Evolutionary conservation across 2,113 vertebrate species (phyloP).

Genomic region (Trematomus loennbergii): DNA sequence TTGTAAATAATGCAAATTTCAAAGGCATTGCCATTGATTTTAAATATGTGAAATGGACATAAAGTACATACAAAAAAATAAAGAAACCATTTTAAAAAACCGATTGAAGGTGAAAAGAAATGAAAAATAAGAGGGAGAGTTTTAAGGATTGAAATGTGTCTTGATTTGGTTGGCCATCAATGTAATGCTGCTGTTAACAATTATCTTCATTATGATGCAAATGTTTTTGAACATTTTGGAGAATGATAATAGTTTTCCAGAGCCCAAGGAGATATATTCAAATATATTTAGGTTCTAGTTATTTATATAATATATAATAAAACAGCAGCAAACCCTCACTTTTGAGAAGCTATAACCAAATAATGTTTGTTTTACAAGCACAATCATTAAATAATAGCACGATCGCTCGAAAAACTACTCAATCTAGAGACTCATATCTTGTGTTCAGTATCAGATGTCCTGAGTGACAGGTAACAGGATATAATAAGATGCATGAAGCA

Average conservation of each 20-base stretch:
- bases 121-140: too few species aligned
- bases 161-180: background rate
- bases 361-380: background rate
- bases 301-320: background rate
- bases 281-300: background rate
- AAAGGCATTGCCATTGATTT: too few species aligned
- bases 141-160: background rate
- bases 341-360: background rate
- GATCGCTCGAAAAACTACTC: background rate
- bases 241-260: background rate
- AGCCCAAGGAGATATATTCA: background rate
- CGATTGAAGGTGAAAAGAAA: too few species aligned
- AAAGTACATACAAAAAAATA: too few species aligned
- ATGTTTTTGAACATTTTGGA: too few species aligned
- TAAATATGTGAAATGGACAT: too few species aligned
- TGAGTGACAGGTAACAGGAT: conserved; percentile 26
- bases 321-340: background rate
- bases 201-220: too few species aligned
- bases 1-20: too few species aligned
- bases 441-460: conserved; percentile 24
- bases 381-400: background rate
- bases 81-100: too few species aligned
- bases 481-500: conserved; percentile 36
- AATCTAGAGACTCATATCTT: background rate
- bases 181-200: too few species aligned